Evolutionary conservation across 2,888 invertebrate species (phyloP).

Genomic region (Prosopocoilus inquinatus): DNA sequence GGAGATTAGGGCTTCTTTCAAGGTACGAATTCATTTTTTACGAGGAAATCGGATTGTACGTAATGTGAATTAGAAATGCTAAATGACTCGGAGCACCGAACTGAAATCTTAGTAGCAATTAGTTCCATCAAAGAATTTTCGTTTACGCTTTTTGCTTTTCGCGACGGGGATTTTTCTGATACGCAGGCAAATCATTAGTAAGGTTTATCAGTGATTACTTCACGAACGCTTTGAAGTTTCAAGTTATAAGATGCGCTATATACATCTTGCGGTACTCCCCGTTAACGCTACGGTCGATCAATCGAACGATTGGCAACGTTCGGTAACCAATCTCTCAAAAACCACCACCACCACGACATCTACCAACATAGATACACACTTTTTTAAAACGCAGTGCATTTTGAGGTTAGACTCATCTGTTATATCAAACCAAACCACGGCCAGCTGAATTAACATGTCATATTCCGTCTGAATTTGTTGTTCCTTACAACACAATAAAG

Average conservation of each 20-base stretch:
- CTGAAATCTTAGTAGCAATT: constrained; percentile 52
- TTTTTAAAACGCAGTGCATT: not conserved
- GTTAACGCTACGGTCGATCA: no score
- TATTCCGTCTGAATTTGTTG: no score
- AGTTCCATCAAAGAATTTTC: constrained; percentile 49
- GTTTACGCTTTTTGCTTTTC: constrained; percentile 46
- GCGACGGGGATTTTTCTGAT: constrained; percentile 45
- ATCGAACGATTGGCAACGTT: no score
- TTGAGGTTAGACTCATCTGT: not conserved
- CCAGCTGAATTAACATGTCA: no score
- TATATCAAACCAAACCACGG: no score
- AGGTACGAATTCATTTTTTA: constrained; percentile 37
- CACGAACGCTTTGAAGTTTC: constrained; percentile 46
- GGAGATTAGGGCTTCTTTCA: constrained; percentile 45
- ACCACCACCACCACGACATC: not conserved
- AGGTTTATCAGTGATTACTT: constrained; percentile 51
- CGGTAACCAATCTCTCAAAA: constrained; percentile 30
- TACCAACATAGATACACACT: not conserved
- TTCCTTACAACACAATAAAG: no score
- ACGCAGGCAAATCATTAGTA: constrained; percentile 50
- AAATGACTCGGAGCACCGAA: constrained; percentile 48
- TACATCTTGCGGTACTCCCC: constrained; percentile 7
- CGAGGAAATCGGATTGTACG: constrained; percentile 45
- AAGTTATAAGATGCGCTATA: constrained; percentile 42
- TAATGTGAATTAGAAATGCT: constrained; percentile 43